Evolutionary conservation across 2,888 invertebrate species (phyloP).

Genomic region (Caenorhabditis becei): DNA sequence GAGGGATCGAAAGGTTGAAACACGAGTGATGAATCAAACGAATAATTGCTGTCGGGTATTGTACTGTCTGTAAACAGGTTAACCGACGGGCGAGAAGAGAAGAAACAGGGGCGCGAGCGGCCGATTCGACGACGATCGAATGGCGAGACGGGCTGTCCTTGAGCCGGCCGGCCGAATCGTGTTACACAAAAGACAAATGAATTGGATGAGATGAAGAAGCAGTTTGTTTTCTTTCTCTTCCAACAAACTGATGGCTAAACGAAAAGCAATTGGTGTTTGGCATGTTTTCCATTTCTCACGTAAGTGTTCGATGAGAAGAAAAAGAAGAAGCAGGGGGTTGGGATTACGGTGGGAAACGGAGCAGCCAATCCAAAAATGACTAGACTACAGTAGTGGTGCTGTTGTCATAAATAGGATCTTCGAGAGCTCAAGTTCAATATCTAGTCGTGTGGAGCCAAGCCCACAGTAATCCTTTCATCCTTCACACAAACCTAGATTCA

Average conservation of each 20-base stretch:
- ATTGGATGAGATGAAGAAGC: constrained; percentile 29
- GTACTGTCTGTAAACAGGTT: constrained; percentile 33
- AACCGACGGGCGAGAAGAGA: not conserved
- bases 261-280: constrained; percentile 26
- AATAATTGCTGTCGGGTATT: constrained; percentile 15
- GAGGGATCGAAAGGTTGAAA: constrained; percentile 21
- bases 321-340: too few species aligned
- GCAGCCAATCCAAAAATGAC: too few species aligned
- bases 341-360: too few species aligned
- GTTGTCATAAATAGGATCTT: too few species aligned
- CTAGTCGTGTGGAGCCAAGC: too few species aligned
- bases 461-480: too few species aligned
- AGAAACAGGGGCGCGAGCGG: too few species aligned
- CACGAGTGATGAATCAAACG: constrained; percentile 10
- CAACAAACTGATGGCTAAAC: constrained; percentile 29
- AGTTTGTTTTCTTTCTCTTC: constrained; percentile 16
- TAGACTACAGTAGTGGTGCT: too few species aligned
- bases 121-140: constrained; percentile 6
- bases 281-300: constrained; percentile 34
- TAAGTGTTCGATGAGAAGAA: constrained; percentile 18
- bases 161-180: constrained; percentile 26
- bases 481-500: too few species aligned
- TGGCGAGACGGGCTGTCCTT: constrained; percentile 47
- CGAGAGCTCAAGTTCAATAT: too few species aligned
- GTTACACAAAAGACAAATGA: constrained; percentile 45